Base-by-base conservation (phyloP, 2,113 vertebrate genomes). In the Accipiter virgatus region DNA sequence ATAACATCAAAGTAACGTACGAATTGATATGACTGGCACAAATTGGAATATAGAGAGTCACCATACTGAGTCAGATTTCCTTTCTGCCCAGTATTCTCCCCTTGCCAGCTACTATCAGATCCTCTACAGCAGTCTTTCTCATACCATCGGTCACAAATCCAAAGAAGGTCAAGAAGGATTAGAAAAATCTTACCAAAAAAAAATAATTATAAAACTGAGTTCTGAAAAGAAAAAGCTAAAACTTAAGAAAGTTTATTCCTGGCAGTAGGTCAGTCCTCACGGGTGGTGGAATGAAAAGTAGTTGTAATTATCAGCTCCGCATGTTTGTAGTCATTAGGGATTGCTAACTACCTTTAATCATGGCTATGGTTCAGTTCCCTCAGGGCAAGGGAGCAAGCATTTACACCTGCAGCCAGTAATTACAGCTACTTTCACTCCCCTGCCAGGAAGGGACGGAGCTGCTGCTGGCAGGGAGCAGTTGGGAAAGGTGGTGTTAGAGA, bases 381-480 rank as follows among this genome's bases (percentile, higher is more conserved):
- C 53, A 10, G 90, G 95, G 84, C 58, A 68, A 22, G 52, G 91
- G 95, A 95, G 87, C 87, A 16, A 36, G 53, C 32, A 32, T 68
- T 86, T 95, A 34, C 93, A 97, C 96, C 96, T 97, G 93, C 95
- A 96, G 92, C 84, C 90, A 7, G 95, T 91, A 96, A 97, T 97
- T 96, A 96, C 89, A 91, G 91, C 40, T 67, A 4, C 93, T 55
- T 26, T 58, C 70, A 2, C 65, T 71, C 19, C 92, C 81, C 96
- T 34, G 86, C 47, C 74, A 13, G 3, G 79, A 10, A 20, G 88
- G 94, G 48, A 48, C 19, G 0, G 61, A 27, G 77, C 36, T 62
- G 81, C 71, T 58, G 61, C 73, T 72, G 73, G 67, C 86, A 53
- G 48, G 0, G 7, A 87, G 84, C 56, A 32, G 45, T 3, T 53